Evolutionary conservation across 2,888 invertebrate species (phyloP).

Genomic region (Tridacna gigas): DNA sequence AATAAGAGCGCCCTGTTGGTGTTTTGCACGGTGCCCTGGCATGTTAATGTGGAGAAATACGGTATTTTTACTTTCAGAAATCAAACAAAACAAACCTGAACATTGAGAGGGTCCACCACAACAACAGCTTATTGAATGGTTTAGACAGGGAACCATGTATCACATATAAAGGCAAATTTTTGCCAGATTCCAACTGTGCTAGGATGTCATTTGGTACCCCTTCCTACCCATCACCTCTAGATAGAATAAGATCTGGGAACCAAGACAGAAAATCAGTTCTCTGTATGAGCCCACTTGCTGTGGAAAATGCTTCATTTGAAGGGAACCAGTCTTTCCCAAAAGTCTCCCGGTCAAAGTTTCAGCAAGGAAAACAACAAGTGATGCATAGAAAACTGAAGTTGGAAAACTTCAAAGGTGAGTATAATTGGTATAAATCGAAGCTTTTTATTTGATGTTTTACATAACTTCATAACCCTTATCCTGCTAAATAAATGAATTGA

Average conservation of each 20-base stretch:
- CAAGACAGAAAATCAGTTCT: conserved; percentile 75
- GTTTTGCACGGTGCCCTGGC: too few relatives aligned
- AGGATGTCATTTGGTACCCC: conserved; percentile 77
- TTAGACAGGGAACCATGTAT: conserved; percentile 10
- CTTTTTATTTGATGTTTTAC: too few relatives aligned
- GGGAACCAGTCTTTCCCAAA: conserved; percentile 89
- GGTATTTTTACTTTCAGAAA: conserved; percentile 29
- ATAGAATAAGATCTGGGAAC: conserved; percentile 79
- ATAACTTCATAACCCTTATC: too few relatives aligned
- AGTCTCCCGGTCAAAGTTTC: conserved; percentile 60
- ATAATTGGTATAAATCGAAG: too few relatives aligned
- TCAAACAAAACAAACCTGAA: conserved; percentile 33
- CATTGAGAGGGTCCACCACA: conserved; percentile 22
- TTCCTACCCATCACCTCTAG: conserved; percentile 82
- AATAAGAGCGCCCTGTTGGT: too few relatives aligned
- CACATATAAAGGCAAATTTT: conserved; percentile 33
- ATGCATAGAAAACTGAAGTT: conserved; percentile 53
- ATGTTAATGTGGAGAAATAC: too few relatives aligned
- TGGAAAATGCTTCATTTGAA: conserved; percentile 86
- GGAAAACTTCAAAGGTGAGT: conserved; percentile 76
- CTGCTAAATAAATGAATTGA: too few relatives aligned
- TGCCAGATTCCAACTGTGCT: conserved; percentile 41
- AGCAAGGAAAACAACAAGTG: conserved; percentile 49
- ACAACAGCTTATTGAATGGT: background rate
- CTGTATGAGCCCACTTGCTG: conserved; percentile 71